Evolutionary conservation across 2,888 invertebrate species (phyloP), one percentile per base, ranked within the genome.

Genomic region (Rutpela maculata): DNA sequence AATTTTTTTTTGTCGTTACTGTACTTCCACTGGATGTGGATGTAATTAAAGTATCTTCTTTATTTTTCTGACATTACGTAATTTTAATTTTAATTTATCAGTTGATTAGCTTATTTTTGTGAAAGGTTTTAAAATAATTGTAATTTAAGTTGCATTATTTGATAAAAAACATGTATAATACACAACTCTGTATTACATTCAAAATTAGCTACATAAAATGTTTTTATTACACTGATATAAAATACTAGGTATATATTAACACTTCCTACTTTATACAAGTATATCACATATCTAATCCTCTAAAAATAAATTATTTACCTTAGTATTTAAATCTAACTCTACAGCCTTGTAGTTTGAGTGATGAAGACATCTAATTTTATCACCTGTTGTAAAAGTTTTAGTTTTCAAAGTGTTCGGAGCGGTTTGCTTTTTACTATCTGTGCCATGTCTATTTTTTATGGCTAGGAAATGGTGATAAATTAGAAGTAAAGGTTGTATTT

Each of bases 301-400:
- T n/a, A 50, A 50, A 50, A 50, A 50, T 50, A 50, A 50, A 50
- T 50, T 50, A 50, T 50, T 50, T 50, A n/a, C 15, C 50, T 50
- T 5, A 4, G 6, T n/a, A n/a, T 50, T 50, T 50, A 50, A 50
- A 15, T 0, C 50, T 7, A n/a, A 50, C 50, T 50, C 43, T 15
- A 6, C n/a, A n/a, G 65, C 15, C 43, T 43, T 18, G 15, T 43
- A 38, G 11, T 43, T 65, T 65, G 43, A 65, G 43, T 65, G 43
- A 65, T 65, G 65, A 65, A 65, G 65, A 65, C 65, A 43, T 65
- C 38, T 65, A 50, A 65, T 43, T 65, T 65, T 65, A 65, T 65
- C 65, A 65, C 65, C 43, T 63, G 63, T 63, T 65, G 65, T 65
- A 65, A 65, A 63, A 65, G 65, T 65, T 65, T 65, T 22, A 65